Evolutionary conservation across 2,888 invertebrate species (phyloP).

Genomic region (Seira ritae): DNA sequence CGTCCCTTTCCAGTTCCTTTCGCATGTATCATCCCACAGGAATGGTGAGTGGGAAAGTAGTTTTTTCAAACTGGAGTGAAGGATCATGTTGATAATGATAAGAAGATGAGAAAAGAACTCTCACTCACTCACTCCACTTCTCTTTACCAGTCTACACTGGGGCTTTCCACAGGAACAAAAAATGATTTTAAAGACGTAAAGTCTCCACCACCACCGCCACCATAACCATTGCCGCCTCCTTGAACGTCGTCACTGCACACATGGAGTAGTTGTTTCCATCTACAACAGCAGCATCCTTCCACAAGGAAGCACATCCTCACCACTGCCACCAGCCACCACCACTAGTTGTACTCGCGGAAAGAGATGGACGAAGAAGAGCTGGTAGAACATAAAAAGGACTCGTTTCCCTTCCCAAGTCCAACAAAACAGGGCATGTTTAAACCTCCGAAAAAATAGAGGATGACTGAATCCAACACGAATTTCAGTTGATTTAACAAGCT

Average conservation of each 20-base stretch:
- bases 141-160: neutral
- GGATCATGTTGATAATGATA: slow-evolving; percentile 11
- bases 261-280: neutral
- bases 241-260: neutral
- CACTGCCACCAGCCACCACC: neutral
- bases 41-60: slow-evolving; percentile 3
- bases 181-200: slow-evolving; percentile 11
- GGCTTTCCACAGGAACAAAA: neutral
- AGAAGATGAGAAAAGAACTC: neutral
- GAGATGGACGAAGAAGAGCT: too few species aligned
- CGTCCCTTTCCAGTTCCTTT: neutral
- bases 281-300: too few species aligned
- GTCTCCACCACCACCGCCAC: neutral
- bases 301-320: slow-evolving; percentile 3
- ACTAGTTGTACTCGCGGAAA: too few species aligned
- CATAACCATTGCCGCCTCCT: neutral
- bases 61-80: neutral
- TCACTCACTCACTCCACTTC: neutral
- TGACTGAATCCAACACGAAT: neutral
- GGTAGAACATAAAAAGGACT: too few species aligned
- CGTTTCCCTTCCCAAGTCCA: neutral
- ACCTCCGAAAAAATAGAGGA: neutral
- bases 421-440: neutral
- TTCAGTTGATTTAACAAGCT: slow-evolving; percentile 8
- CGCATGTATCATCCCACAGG: neutral